Evolutionary conservation across 2,113 vertebrate genomes (phyloP), one percentile per base, ranked within the genome.

Genomic region (Centropus unirufus): DNA sequence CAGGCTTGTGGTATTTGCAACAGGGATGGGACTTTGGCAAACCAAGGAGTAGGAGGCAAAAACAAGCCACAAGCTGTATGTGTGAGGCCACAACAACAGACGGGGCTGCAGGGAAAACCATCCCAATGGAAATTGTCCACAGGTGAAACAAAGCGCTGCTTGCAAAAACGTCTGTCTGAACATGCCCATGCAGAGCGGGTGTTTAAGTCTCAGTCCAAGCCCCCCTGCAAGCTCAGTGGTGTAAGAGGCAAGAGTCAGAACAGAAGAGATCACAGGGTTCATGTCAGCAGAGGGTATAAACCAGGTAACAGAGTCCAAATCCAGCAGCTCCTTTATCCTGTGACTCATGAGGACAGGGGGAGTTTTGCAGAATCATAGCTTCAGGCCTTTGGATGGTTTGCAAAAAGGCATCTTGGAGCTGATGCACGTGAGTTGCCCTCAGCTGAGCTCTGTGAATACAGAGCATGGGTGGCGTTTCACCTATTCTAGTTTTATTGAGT

Each of bases 101-200:
- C 68, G 47, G 44, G 73, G 36, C 64, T 92, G 91, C 68, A 92
- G 57, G 69, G 82, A 94, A 94, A 93, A 89, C 57, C 42, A 59
- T 74, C 83, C 68, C 12, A 23, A 78, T 59, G 52, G 81, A 94
- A 91, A 87, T 49, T 54, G 80, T 68, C 91, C 36, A 64, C 14
- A 16, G 39, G 11, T 81, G 64, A 94, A 95, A 86, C 91, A 95
- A 93, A 94, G 80, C 83, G 18, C 1, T 24, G 55, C 89, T 89
- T 92, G 89, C 76, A 81, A 78, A 92, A 92, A 84, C 69, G 61
- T 72, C 15, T 57, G 80, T 92, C 91, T 95, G 73, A 94, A 89
- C 92, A 74, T 89, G 96, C 80, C 83, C 91, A 78, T 0, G 1
- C 47, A 59, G 59, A 74, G 67, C 3, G 42, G 40, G 17, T 88